Conservation (phyloP, 2,113 vertebrate species). For the Panthera tigris region DNA sequence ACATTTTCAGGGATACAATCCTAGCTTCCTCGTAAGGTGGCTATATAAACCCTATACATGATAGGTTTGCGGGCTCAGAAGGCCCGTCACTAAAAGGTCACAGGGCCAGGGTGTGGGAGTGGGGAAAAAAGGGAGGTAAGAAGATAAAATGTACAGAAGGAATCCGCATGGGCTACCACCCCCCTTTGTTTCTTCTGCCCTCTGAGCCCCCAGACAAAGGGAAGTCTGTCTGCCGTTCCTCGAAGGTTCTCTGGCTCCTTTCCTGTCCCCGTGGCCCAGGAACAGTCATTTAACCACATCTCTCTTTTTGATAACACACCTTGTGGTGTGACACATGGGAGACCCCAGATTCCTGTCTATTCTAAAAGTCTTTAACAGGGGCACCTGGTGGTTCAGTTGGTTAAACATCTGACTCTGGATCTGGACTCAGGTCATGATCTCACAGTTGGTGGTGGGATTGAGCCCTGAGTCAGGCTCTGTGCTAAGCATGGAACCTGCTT, state of each 20-base stretch:
- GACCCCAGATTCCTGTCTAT: not conserved
- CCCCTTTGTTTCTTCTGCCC: not conserved
- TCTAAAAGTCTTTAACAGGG: not conserved
- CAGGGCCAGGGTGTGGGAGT: not conserved
- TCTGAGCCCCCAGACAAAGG: not conserved
- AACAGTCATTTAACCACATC: too few species aligned
- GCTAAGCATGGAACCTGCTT: too few species aligned
- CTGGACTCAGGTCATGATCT: too few species aligned
- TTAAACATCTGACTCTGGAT: too few species aligned
- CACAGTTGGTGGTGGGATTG: too few species aligned
- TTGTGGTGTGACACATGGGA: not conserved
- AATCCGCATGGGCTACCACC: rapidly evolving
- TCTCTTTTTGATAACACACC: not conserved
- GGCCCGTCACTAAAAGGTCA: not conserved
- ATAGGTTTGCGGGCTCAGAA: not conserved
- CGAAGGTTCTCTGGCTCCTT: rapidly evolving
- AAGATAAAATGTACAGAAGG: not conserved
- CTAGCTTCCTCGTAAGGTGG: not conserved
- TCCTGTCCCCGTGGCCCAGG: not conserved
- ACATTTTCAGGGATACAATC: constrained; percentile 12
- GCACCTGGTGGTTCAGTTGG: too few species aligned
- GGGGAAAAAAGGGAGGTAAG: not conserved
- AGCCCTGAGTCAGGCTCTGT: too few species aligned
- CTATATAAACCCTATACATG: not conserved
- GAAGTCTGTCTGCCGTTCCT: not conserved